phyloP scores from a whole-genome alignment of 2,113 vertebrate genomes.

The Telmatochromis brichardi region DNA sequence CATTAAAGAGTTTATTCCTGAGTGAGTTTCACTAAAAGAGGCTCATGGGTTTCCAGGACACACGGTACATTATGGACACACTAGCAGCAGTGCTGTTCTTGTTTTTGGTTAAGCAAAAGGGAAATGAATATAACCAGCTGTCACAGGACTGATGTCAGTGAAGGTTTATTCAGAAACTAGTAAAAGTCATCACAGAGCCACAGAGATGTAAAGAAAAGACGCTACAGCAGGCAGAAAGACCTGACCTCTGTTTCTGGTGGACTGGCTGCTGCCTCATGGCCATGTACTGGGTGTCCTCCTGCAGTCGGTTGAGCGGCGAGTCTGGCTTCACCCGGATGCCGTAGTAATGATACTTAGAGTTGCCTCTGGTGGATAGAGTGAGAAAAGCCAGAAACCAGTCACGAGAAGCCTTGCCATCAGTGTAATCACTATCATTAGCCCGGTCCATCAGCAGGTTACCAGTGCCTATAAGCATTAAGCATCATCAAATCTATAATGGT shows the following conservation, averaged over 20 bases:
- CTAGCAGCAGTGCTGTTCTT: not conserved
- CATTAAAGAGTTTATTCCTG: not conserved
- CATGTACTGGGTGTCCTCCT: constrained; percentile 96
- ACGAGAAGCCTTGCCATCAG: constrained; percentile 25
- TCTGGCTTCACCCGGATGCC: constrained; percentile 97
- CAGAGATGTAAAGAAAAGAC: not conserved
- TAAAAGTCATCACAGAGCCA: not conserved
- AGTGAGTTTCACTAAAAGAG: not conserved
- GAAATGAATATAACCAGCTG: not conserved
- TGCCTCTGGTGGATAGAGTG: constrained; percentile 77
- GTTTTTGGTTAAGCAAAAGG: not conserved
- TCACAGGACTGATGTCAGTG: not conserved
- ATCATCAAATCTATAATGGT: constrained; percentile 30
- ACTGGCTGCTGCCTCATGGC: constrained; percentile 95
- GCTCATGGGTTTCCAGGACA: not conserved
- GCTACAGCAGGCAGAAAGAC: not conserved
- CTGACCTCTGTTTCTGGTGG: constrained; percentile 95
- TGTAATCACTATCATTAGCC: constrained; percentile 55
- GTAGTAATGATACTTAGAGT: constrained; percentile 98
- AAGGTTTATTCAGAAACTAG: not conserved
- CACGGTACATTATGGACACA: not conserved
- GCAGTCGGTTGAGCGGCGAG: constrained; percentile 89
- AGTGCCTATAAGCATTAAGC: constrained; percentile 11
- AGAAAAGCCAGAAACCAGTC: constrained; percentile 33
- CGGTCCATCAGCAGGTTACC: constrained; percentile 26